Conservation (phyloP, 2,113 vertebrate genomes). For the Stigmatopora nigra region DNA sequence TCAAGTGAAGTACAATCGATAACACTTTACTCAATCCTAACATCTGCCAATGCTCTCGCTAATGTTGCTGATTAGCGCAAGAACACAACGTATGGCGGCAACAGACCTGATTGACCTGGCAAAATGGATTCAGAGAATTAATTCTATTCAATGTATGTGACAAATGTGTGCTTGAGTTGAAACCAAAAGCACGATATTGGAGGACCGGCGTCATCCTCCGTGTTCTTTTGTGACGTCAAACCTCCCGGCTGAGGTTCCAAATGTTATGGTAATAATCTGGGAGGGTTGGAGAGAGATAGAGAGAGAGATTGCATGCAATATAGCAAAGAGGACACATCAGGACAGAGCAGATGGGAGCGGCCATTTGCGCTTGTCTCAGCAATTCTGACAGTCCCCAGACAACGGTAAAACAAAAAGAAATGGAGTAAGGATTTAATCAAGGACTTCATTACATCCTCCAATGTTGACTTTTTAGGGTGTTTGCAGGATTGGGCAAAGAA, state of each 20-base stretch:
- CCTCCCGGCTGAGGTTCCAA: conserved; percentile 15
- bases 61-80: neutral
- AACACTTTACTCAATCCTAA: neutral
- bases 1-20: neutral
- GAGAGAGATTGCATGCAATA: conserved; percentile 10
- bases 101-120: neutral
- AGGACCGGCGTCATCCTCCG: conserved; percentile 37
- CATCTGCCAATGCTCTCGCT: neutral
- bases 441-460: neutral
- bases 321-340: conserved; percentile 10
- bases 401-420: conserved; percentile 14
- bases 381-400: conserved; percentile 27
- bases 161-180: conserved; percentile 11
- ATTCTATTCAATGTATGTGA: neutral
- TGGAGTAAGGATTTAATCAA: conserved; percentile 1
- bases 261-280: neutral
- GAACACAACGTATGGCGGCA: neutral
- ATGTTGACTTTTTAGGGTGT: neutral
- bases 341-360: conserved; percentile 37
- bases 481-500: neutral
- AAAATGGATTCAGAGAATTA: neutral
- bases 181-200: conserved; percentile 14
- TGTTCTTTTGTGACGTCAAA: conserved; percentile 34
- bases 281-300: neutral
- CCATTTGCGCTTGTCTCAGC: conserved; percentile 50